phyloP scores from a whole-genome alignment of 2,888 invertebrate species.

The Troilus luridus region DNA sequence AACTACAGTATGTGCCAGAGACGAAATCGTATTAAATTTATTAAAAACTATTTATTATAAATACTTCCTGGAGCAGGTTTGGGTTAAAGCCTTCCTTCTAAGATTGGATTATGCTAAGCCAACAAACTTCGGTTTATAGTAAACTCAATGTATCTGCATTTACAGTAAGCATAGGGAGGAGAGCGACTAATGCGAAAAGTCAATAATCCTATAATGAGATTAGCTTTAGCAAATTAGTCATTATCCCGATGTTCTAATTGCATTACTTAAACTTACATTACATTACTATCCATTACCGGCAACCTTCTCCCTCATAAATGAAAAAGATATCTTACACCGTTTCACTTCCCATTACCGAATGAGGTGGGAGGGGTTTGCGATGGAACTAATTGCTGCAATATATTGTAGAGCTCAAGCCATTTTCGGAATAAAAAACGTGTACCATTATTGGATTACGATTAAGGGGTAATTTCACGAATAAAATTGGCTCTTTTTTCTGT shows the following conservation, averaged over 20 bases:
- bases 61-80: too few species aligned
- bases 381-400: background rate
- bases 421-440: background rate
- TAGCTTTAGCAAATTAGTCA: background rate
- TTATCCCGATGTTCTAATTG: background rate
- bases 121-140: too few species aligned
- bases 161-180: background rate
- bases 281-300: background rate
- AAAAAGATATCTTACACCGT: background rate
- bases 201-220: constrained; percentile 16
- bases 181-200: background rate
- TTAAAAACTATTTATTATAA: too few species aligned
- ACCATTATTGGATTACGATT: background rate
- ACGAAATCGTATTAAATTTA: too few species aligned
- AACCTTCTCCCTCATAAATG: background rate
- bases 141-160: too few species aligned
- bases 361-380: background rate
- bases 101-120: too few species aligned
- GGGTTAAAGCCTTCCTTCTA: too few species aligned
- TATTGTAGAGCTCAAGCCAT: background rate
- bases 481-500: background rate
- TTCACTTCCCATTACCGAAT: background rate
- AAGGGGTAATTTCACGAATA: background rate
- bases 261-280: background rate
- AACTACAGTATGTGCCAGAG: too few species aligned